Base-by-base conservation (phyloP, 2,888 invertebrate genomes). In the Amphipyra tragopoginis region DNA sequence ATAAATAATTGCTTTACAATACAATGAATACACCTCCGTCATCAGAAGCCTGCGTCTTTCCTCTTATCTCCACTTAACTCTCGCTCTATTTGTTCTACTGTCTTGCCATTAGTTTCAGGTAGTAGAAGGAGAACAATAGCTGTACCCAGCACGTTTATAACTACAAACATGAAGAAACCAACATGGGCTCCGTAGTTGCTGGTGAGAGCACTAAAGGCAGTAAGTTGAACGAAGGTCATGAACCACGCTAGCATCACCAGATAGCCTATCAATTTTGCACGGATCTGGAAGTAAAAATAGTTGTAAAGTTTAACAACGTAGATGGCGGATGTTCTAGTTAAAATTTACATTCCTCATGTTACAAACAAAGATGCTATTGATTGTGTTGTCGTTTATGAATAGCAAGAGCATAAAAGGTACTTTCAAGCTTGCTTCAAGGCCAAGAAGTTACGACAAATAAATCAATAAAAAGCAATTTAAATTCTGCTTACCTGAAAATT, bases 61-160 rank as follows among this genome's bases (percentile, higher is more conserved):
- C 38, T 45, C 10, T 5, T 6, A 4, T 65, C 45, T 63, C 72
- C 55, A 49, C 52, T 56, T 38, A 85, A 42, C 21, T 76, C 73
- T 8, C 59, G 59, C 51, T 89, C 83, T 15, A 94, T 93, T 54
- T 89, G 72, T 13, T 90, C 88, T 1, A 92, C 82, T 26, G 80
- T 80, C 66, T 88, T 91, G 0, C 90, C 92, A 52, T 88, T 93
- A 0, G 94, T 95, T 75, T 95, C 95, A 0, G 93, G 94, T 2
- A 95, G 67, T 3, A 83, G 68, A 2, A 88, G 36, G 1, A 90
- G 38, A 3, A 83, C 81, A 13, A 89, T 77, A 5, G 87, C 34
- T 1, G 85, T 77, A 0, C 92, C 89, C 0, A 83, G 5, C 1
- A 89, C 36, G 65, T 93, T 92, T 9, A 89, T 73, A 0, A 63